Evolutionary conservation across 1,140 invertebrate genomes (phyloP).

Genomic region (Pseudomyrmex flavicornis): DNA sequence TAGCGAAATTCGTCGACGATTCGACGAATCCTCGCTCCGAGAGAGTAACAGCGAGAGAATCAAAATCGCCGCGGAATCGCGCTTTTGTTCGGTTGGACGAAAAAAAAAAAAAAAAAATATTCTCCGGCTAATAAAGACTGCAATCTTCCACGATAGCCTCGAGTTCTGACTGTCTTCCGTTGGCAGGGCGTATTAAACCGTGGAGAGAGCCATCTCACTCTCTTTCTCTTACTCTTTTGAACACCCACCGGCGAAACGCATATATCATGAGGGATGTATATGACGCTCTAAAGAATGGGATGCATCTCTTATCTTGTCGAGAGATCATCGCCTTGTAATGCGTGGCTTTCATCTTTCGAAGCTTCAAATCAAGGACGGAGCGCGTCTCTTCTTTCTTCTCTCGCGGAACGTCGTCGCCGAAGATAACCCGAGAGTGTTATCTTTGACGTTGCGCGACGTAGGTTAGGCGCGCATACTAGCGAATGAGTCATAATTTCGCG

Average conservation of each 20-base stretch:
- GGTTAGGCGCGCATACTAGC: conserved; percentile 9
- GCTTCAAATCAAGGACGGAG: conserved; percentile 50
- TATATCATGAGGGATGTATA: conserved; percentile 64
- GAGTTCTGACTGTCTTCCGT: conserved; percentile 59
- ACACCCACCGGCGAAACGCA: conserved; percentile 56
- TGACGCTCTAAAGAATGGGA: conserved; percentile 63
- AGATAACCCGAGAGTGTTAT: conserved; percentile 14
- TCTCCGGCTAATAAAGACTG: conserved; percentile 65
- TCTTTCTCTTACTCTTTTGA: conserved; percentile 29
- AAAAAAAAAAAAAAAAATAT: conserved; percentile 28
- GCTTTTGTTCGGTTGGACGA: conserved; percentile 31
- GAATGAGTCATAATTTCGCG: conserved; percentile 28
- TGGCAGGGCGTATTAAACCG: conserved; percentile 51
- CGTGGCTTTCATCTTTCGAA: conserved; percentile 60
- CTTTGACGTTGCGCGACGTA: conserved; percentile 41
- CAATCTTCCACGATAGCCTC: conserved; percentile 59
- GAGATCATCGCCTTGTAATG: conserved; percentile 66
- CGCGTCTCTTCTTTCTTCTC: background rate
- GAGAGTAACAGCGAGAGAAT: no score
- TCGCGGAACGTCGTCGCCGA: background rate
- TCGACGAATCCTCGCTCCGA: no score
- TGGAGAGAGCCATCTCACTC: conserved; percentile 20
- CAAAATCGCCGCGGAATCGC: conserved; percentile 17
- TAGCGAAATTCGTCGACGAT: no score
- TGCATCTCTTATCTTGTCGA: conserved; percentile 69